A percentile compares a stretch with the other conserved stretches of the same genome.
phyloP scores from a whole-genome alignment of 1,140 invertebrate genomes.

The Arctopsyche grandis region DNA sequence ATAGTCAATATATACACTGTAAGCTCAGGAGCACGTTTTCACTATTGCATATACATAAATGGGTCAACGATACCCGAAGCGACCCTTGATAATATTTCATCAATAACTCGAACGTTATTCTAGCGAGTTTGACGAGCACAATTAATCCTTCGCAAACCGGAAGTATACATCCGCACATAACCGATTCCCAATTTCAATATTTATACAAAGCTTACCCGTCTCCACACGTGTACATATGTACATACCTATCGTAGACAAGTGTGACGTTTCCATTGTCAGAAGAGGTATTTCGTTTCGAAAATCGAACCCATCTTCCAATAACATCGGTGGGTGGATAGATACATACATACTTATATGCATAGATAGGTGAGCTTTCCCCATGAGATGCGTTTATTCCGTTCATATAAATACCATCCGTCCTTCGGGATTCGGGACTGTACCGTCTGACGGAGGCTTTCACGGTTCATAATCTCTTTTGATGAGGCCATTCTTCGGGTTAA shows the following conservation, averaged over 20 bases:
- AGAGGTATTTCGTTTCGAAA: slow-evolving; percentile 29
- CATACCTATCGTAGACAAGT: neutral
- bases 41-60: no score
- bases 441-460: slow-evolving; percentile 45
- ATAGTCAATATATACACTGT: no score
- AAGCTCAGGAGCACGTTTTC: no score
- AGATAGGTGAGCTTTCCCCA: no score
- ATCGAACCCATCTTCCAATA: slow-evolving; percentile 43
- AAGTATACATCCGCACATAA: neutral
- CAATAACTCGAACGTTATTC: no score
- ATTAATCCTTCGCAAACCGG: no score
- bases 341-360: slow-evolving; percentile 4
- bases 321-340: neutral
- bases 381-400: no score
- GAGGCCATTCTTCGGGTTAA: slow-evolving; percentile 53
- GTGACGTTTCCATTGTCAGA: neutral
- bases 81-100: no score
- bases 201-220: slow-evolving; percentile 19
- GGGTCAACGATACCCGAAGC: no score
- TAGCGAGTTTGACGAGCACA: no score
- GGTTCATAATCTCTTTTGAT: slow-evolving; percentile 55
- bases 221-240: neutral
- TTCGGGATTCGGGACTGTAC: no score
- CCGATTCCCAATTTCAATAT: slow-evolving; percentile 33
- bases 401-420: no score